Evolutionary conservation across 53 echinoderm and acorn worm species (phyloP).

Genomic region (Zoroaster sp.): DNA sequence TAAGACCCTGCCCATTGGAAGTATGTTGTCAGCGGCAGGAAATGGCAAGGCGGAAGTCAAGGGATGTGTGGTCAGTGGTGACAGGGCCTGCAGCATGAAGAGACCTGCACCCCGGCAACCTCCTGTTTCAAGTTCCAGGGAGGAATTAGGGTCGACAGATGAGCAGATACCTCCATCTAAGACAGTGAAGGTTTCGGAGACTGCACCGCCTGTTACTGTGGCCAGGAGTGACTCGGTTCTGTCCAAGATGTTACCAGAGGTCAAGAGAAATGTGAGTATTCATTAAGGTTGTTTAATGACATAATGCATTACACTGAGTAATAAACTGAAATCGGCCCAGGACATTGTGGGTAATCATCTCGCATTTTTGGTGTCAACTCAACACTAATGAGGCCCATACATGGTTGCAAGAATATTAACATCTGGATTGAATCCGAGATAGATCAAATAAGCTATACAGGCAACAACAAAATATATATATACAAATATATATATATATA

Average conservation of each 20-base stretch:
- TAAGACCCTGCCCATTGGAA: not conserved
- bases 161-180: slow-evolving; percentile 54
- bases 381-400: too few relatives aligned
- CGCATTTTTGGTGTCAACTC: too few relatives aligned
- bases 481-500: too few relatives aligned
- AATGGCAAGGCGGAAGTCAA: not conserved
- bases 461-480: too few relatives aligned
- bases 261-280: slow-evolving; percentile 80
- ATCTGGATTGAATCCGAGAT: too few relatives aligned
- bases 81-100: slow-evolving; percentile 17
- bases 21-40: not conserved
- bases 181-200: slow-evolving; percentile 55
- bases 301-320: too few relatives aligned
- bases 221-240: slow-evolving; percentile 84
- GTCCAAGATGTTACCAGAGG: slow-evolving; percentile 84
- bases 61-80: not conserved
- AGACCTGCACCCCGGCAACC: not conserved
- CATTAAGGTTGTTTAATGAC: too few relatives aligned
- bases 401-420: too few relatives aligned
- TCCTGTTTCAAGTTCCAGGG: not conserved
- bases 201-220: slow-evolving; percentile 39
- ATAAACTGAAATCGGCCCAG: too few relatives aligned
- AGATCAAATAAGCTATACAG: too few relatives aligned
- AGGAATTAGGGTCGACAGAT: not conserved
- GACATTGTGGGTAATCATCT: too few relatives aligned